Percentiles rank a stretch among this genome's conserved stretches.
phyloP scores from a whole-genome alignment of 1,140 invertebrate species.

The Hesperophylax magnus region DNA sequence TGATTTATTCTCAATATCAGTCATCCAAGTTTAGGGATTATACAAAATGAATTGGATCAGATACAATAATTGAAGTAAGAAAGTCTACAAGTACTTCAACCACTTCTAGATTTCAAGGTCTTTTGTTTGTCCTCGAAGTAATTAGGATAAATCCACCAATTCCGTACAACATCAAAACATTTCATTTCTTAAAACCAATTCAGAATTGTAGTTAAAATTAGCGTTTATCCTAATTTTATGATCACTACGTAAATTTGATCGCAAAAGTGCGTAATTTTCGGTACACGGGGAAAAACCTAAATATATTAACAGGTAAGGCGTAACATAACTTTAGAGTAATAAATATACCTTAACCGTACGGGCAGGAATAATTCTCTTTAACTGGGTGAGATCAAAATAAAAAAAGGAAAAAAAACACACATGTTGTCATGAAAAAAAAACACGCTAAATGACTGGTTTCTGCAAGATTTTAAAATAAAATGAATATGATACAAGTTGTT shows the following conservation, averaged over 20 bases:
- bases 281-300: background rate
- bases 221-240: slow-evolving; percentile 13
- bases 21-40: no score
- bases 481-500: background rate
- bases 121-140: no score
- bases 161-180: background rate
- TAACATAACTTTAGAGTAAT: slow-evolving; percentile 1
- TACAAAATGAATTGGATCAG: no score
- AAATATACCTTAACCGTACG: slow-evolving; percentile 20
- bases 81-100: no score
- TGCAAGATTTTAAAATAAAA: slow-evolving; percentile 19
- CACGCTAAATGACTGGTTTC: slow-evolving; percentile 21
- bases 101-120: no score
- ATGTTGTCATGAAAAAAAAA: slow-evolving; percentile 12
- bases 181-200: background rate
- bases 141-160: no score
- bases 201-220: background rate
- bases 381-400: slow-evolving; percentile 17
- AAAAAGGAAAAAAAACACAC: slow-evolving; percentile 3
- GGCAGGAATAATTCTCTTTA: slow-evolving; percentile 8
- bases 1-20: no score
- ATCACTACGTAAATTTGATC: slow-evolving; percentile 6
- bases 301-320: background rate
- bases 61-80: no score
- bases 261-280: slow-evolving; percentile 7